Evolutionary conservation across 2,888 invertebrate species (phyloP), one percentile per base, ranked within the genome.

Genomic region (Catonia carolina): DNA sequence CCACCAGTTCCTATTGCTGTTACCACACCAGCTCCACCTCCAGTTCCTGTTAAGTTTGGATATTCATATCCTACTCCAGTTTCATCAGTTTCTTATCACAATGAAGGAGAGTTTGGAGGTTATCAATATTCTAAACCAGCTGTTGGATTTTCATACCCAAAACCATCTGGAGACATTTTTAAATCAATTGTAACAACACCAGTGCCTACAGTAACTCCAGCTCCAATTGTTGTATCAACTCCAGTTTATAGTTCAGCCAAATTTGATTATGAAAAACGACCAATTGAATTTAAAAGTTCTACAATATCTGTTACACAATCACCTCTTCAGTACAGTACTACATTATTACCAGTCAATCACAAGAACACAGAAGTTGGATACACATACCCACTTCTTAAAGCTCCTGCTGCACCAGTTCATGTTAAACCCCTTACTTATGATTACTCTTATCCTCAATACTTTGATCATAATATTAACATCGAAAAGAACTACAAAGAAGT

Each of bases 91-190:
- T 18, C 45, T 23, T 45, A 20, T 5, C 23, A 45, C 7, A 22
- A 45, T 14, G 45, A 45, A 23, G 22, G 22, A n/a, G 22, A 14
- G 1, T 45, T 23, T 45, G 23, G n/a, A 45, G 45, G 45, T 14
- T 45, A 45, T 45, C 45, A 45, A 6, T 45, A 45, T 45, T 22
- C 45, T 12, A 45, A 45, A 14, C 45, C 45, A 45, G 20, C 22
- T 10, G 27, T 45, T 4, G 45, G 23, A 22, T 45, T 45, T 27
- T 45, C 45, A 12, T 45, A 45, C 22, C 45, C 45, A 7, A 45
- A 45, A 23, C 45, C 45, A 45, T 22, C 18, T 22, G 45, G 14
- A 8, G 45, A 45, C 8, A 14, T 45, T 1, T 45, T 45, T 27
- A 45, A 45, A n/a, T 45, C 45, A 7, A 45, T 45, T 14, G 45